These are phyloP conservation scores for Rhingia campestris DNA, from an alignment of 2,888 invertebrate species.

Conservation along the genomic window DNA sequence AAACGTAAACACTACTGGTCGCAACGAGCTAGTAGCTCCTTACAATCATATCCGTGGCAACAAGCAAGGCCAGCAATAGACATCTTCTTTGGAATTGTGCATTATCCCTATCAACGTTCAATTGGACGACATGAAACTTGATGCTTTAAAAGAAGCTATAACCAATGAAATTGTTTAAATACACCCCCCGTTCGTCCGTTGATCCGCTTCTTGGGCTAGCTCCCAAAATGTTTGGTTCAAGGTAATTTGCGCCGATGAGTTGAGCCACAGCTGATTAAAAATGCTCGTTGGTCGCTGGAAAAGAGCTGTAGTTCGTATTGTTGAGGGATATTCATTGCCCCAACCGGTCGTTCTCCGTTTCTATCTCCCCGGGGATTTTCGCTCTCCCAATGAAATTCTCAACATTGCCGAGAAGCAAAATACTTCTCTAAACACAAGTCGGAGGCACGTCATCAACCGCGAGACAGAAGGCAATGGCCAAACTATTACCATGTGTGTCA, in stretches of 20 bases:
- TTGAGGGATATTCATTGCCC: slow-evolving; percentile 56
- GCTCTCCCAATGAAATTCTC: slow-evolving; percentile 60
- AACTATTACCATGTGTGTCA: slow-evolving; percentile 57
- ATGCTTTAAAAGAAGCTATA: slow-evolving; percentile 69
- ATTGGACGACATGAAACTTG: slow-evolving; percentile 64
- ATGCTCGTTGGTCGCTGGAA: slow-evolving; percentile 65
- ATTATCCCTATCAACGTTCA: slow-evolving; percentile 54
- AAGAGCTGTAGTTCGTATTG: slow-evolving; percentile 61
- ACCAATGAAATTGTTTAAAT: slow-evolving; percentile 68
- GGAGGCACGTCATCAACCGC: slow-evolving; percentile 57
- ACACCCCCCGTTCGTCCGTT: slow-evolving; percentile 62
- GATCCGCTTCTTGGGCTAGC: slow-evolving; percentile 61
- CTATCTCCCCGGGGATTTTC: slow-evolving; percentile 63
- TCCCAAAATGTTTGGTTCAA: slow-evolving; percentile 67
- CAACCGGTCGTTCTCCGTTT: slow-evolving; percentile 41
- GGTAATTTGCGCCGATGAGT: slow-evolving; percentile 59
- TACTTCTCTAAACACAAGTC: slow-evolving; percentile 27
- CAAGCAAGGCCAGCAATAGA: too few relatives aligned
- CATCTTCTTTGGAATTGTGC: slow-evolving; percentile 49
- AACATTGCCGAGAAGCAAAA: slow-evolving; percentile 66
- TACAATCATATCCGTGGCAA: too few relatives aligned
- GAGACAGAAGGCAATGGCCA: slow-evolving; percentile 61
- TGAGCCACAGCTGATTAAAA: slow-evolving; percentile 58
- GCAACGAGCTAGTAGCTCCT: too few relatives aligned
- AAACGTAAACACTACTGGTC: too few relatives aligned